These are phyloP conservation scores for Corythornis cristatus DNA, from an alignment of 2,113 vertebrate species.

Conservation along the genomic window DNA sequence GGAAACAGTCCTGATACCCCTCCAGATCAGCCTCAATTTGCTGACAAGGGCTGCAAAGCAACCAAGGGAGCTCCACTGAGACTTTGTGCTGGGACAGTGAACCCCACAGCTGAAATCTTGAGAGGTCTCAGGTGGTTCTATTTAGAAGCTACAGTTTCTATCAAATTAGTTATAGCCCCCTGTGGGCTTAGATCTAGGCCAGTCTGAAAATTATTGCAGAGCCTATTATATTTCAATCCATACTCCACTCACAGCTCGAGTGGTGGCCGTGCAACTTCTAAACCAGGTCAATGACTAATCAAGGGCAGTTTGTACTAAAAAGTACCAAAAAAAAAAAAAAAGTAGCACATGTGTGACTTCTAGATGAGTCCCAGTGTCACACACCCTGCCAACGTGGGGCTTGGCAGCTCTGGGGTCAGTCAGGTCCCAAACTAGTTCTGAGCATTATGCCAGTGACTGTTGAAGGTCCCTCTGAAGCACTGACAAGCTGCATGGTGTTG, in stretches of 20 bases:
- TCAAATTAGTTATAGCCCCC: slow-evolving; percentile 58
- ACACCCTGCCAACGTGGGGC: background rate
- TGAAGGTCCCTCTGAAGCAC: background rate
- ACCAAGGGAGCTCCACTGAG: background rate
- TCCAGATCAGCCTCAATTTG: background rate
- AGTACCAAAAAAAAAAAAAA: background rate
- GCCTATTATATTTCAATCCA: slow-evolving; percentile 33
- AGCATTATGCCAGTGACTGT: background rate
- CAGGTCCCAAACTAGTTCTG: background rate
- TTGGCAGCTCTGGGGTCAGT: background rate
- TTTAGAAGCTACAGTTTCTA: slow-evolving; percentile 31
- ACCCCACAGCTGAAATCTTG: background rate
- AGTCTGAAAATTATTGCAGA: background rate
- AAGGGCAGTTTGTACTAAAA: slow-evolving; percentile 39
- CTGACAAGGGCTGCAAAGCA: background rate
- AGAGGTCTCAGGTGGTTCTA: slow-evolving; percentile 26
- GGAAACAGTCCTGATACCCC: background rate
- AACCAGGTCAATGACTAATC: slow-evolving; percentile 64
- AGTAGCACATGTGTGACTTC: background rate
- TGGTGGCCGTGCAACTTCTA: background rate
- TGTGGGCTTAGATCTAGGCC: slow-evolving; percentile 38
- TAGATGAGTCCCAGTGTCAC: background rate
- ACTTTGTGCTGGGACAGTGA: background rate
- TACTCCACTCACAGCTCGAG: background rate
- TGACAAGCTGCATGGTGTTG: background rate